Conservation (phyloP, 1,140 invertebrate species). For the Drosophila yakuba region DNA sequence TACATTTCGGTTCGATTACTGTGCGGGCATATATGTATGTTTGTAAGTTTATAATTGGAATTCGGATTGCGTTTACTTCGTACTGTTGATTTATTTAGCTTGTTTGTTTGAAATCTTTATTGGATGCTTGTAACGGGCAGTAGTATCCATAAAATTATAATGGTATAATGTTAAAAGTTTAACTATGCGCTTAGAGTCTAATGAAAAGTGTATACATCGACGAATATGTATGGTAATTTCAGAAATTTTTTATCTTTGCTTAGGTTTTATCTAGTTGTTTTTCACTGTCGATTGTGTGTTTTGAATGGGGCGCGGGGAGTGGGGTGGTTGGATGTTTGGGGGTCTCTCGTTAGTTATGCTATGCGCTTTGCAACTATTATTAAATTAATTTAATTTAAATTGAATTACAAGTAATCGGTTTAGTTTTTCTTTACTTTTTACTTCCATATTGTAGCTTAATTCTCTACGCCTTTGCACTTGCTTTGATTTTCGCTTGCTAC, state of each 20-base stretch:
- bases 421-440: slow-evolving; percentile 58
- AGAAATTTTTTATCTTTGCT: slow-evolving; percentile 50
- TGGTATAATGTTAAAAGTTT: slow-evolving; percentile 85
- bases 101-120: slow-evolving; percentile 83
- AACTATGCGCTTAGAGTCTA: slow-evolving; percentile 84
- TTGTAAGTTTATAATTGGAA: slow-evolving; percentile 6
- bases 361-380: slow-evolving; percentile 79
- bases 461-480: slow-evolving; percentile 68
- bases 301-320: slow-evolving; percentile 18
- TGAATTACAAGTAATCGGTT: slow-evolving; percentile 74
- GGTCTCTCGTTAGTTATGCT: slow-evolving; percentile 65
- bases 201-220: slow-evolving; percentile 85
- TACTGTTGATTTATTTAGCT: slow-evolving; percentile 10
- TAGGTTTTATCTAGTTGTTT: slow-evolving; percentile 42
- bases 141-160: slow-evolving; percentile 84
- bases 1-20: slow-evolving; percentile 25
- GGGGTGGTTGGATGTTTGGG: slow-evolving; percentile 8
- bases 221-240: slow-evolving; percentile 81
- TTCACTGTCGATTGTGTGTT: slow-evolving; percentile 14
- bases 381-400: slow-evolving; percentile 83
- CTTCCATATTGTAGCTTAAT: slow-evolving; percentile 74
- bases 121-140: slow-evolving; percentile 84
- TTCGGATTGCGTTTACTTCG: slow-evolving; percentile 15
- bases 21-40: slow-evolving; percentile 8
- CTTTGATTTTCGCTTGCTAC: slow-evolving; percentile 78